A percentile compares a stretch with the other conserved stretches of the same genome.
Evolutionary conservation across 2,797 vertebrate species (phyloP).

Genomic region (Danio tinwini): DNA sequence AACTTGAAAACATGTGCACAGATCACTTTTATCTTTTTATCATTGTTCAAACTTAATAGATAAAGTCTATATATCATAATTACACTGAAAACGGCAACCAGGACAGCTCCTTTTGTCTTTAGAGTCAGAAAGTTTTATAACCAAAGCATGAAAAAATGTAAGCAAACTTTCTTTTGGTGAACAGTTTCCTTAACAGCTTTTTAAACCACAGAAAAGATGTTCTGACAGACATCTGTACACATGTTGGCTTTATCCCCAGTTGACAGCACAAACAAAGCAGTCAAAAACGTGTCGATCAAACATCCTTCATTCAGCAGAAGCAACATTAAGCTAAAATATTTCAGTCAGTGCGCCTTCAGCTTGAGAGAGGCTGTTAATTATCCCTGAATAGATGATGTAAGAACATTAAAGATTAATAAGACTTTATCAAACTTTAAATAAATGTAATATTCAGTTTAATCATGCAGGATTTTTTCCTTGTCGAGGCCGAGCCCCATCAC

Average conservation of each 20-base stretch:
- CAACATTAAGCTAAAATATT: neutral
- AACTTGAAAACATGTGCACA: neutral
- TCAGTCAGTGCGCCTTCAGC: neutral
- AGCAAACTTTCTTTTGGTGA: neutral
- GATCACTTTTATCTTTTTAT: neutral
- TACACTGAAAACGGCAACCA: neutral
- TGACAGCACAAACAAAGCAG: conserved; percentile 24
- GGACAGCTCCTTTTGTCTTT: neutral
- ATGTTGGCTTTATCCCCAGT: neutral
- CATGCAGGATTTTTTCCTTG: neutral
- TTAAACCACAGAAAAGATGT: conserved; percentile 10
- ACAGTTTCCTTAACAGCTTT: neutral
- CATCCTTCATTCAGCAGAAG: conserved; percentile 2
- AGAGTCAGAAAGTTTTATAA: neutral
- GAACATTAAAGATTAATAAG: conserved; percentile 28
- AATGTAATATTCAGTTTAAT: conserved; percentile 41
- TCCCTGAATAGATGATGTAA: conserved; percentile 22
- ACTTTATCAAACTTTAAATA: conserved; percentile 40
- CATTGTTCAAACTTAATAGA: neutral
- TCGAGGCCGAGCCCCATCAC: neutral
- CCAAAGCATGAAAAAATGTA: neutral
- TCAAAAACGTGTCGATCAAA: conserved; percentile 37
- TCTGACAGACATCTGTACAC: conserved; percentile 18
- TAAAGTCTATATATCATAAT: neutral
- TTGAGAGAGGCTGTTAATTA: conserved; percentile 24